phyloP scores from a whole-genome alignment of 1,140 invertebrate species.

The Cydia pomonella region DNA sequence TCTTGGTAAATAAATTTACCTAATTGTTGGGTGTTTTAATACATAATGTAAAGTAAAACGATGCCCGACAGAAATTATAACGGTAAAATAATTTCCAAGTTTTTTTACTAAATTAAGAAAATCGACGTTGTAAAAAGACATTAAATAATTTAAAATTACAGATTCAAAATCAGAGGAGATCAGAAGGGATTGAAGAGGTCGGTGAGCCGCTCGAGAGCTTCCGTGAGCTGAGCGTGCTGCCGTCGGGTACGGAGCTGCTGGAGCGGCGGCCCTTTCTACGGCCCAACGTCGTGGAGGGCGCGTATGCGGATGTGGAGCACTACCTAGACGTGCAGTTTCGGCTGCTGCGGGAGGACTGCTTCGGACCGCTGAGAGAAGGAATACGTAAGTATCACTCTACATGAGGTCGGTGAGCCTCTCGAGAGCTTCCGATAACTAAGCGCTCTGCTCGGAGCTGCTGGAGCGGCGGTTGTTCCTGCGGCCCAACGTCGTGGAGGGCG shows the following conservation, averaged over 20 bases:
- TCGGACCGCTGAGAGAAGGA: constrained; percentile 81
- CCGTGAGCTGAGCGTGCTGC: constrained; percentile 73
- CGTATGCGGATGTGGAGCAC: constrained; percentile 83
- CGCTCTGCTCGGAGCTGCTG: no score
- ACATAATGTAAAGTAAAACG: no score
- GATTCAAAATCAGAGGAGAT: constrained; percentile 39
- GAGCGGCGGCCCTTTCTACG: constrained; percentile 74
- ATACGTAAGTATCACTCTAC: constrained; percentile 77
- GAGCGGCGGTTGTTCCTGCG: no score
- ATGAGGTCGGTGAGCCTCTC: no score
- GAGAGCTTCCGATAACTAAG: no score
- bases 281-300: constrained; percentile 82
- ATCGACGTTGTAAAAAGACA: no score
- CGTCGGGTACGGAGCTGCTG: constrained; percentile 62
- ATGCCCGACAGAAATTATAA: no score
- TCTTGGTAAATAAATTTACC: no score
- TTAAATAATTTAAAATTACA: background rate
- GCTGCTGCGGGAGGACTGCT: constrained; percentile 88
- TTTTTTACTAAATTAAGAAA: no score
- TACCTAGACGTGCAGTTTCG: constrained; percentile 91
- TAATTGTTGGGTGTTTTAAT: no score
- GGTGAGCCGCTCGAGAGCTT: constrained; percentile 73
- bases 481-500: no score
- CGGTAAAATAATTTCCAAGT: no score
- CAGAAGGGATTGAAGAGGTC: constrained; percentile 48